phyloP scores from a whole-genome alignment of 2,888 invertebrate genomes.

The Hemithea aestivaria region DNA sequence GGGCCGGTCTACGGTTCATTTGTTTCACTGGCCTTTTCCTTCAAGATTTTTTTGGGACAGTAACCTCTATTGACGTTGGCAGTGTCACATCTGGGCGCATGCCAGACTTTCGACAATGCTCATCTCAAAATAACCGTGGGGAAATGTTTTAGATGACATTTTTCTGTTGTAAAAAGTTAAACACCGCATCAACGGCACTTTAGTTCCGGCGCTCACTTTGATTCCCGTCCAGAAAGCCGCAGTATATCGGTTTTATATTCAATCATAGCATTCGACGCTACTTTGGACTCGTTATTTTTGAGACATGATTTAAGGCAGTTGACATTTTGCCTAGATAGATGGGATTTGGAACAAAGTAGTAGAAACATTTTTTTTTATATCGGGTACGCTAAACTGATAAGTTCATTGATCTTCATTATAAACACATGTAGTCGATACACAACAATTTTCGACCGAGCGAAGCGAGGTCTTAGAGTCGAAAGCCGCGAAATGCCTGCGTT shows the following conservation, averaged over 20 bases:
- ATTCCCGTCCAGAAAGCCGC: constrained; percentile 18
- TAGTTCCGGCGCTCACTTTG: constrained; percentile 23
- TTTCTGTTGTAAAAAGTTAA: constrained; percentile 44
- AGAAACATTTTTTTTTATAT: no score
- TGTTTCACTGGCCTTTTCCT: constrained; percentile 45
- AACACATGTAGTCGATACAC: no score
- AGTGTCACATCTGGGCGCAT: constrained; percentile 67
- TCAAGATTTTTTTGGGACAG: constrained; percentile 58
- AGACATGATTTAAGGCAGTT: no score
- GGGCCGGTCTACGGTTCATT: constrained; percentile 28
- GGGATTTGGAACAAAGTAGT: no score
- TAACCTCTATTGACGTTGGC: constrained; percentile 74
- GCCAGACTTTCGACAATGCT: constrained; percentile 73
- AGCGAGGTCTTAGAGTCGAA: no score
- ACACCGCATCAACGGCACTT: constrained; percentile 26
- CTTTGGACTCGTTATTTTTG: constrained; percentile 17
- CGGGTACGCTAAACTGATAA: no score
- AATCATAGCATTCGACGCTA: constrained; percentile 27
- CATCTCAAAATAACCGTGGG: constrained; percentile 58
- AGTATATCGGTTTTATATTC: constrained; percentile 17
- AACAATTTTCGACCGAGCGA: no score
- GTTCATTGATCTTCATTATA: no score
- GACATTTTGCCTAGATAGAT: no score
- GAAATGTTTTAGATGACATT: constrained; percentile 56
- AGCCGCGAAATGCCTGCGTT: no score